Conservation (phyloP, 2,113 vertebrate genomes). For the Podiceps cristatus region DNA sequence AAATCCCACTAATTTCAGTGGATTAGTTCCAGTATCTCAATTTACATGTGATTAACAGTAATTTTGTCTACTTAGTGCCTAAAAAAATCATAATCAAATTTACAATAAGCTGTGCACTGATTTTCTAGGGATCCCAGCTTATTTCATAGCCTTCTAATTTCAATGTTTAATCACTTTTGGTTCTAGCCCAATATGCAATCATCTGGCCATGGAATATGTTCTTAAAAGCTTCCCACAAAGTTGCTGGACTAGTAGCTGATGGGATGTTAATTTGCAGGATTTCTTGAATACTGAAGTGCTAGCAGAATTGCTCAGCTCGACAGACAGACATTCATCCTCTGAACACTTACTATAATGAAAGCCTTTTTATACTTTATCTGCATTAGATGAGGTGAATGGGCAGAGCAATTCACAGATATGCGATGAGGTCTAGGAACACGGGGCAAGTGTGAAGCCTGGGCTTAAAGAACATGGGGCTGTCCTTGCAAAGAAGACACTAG, state of each 20-base stretch:
- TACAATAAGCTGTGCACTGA: slow-evolving; percentile 43
- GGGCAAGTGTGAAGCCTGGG: not conserved
- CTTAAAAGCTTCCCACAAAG: slow-evolving; percentile 51
- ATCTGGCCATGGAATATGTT: slow-evolving; percentile 42
- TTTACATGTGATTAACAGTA: slow-evolving; percentile 71
- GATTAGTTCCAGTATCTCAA: slow-evolving; percentile 67
- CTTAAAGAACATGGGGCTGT: not conserved
- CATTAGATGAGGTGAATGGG: not conserved
- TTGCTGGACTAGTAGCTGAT: slow-evolving; percentile 44
- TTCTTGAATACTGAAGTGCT: slow-evolving; percentile 52
- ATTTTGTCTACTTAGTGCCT: slow-evolving; percentile 55
- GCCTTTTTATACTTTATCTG: not conserved
- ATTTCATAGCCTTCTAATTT: slow-evolving; percentile 60
- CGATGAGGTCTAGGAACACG: not conserved
- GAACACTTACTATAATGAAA: slow-evolving; percentile 30
- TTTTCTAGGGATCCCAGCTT: slow-evolving; percentile 56
- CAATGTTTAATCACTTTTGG: slow-evolving; percentile 44
- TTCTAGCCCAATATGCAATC: slow-evolving; percentile 53
- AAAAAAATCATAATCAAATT: slow-evolving; percentile 71
- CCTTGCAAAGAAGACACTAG: not conserved
- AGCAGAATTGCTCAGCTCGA: slow-evolving; percentile 13
- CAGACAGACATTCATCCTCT: slow-evolving; percentile 25
- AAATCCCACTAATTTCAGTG: slow-evolving; percentile 61
- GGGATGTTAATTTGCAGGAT: slow-evolving; percentile 60
- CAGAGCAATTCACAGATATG: fast-evolving